A percentile compares a stretch with the other conserved stretches of the same genome.
Conservation (phyloP, 1,140 invertebrate species). For the Heliconius nattereri region DNA sequence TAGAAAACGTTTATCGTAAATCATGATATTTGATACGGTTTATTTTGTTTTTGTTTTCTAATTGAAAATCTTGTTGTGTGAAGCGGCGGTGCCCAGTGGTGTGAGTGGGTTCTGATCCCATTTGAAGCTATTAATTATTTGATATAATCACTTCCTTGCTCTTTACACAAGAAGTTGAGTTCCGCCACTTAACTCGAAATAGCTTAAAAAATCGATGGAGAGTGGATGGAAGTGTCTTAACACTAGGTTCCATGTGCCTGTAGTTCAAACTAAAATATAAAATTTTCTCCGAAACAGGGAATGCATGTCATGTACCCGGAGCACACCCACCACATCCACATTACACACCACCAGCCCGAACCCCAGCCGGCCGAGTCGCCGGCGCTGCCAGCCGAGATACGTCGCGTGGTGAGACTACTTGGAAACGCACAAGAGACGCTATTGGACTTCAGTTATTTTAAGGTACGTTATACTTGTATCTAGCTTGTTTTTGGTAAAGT, state of each 20-base stretch:
- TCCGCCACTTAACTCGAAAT: too few species aligned
- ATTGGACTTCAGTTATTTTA: slow-evolving; percentile 58
- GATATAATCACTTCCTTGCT: too few species aligned
- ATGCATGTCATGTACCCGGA: slow-evolving; percentile 82
- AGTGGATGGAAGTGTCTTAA: too few species aligned
- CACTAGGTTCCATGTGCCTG: neutral
- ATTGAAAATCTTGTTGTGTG: too few species aligned
- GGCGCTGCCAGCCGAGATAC: slow-evolving; percentile 69
- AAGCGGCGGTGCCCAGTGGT: too few species aligned
- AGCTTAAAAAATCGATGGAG: too few species aligned
- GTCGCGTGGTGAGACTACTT: slow-evolving; percentile 61
- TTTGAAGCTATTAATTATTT: too few species aligned
- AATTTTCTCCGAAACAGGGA: slow-evolving; percentile 56
- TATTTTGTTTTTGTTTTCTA: too few species aligned
- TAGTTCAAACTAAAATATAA: neutral
- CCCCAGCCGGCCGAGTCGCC: slow-evolving; percentile 66
- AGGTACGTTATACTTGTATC: slow-evolving; percentile 47
- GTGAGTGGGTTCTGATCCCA: too few species aligned
- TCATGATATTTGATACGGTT: too few species aligned
- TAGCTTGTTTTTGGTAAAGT: too few species aligned
- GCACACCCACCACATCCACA: slow-evolving; percentile 71
- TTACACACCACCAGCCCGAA: slow-evolving; percentile 60
- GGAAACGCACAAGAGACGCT: slow-evolving; percentile 26
- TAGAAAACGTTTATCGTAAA: neutral
- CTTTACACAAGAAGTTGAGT: too few species aligned